Evolutionary conservation across 2,113 vertebrate genomes (phyloP), one percentile per base, ranked within the genome.

Genomic region (Stictonetta naevosa): DNA sequence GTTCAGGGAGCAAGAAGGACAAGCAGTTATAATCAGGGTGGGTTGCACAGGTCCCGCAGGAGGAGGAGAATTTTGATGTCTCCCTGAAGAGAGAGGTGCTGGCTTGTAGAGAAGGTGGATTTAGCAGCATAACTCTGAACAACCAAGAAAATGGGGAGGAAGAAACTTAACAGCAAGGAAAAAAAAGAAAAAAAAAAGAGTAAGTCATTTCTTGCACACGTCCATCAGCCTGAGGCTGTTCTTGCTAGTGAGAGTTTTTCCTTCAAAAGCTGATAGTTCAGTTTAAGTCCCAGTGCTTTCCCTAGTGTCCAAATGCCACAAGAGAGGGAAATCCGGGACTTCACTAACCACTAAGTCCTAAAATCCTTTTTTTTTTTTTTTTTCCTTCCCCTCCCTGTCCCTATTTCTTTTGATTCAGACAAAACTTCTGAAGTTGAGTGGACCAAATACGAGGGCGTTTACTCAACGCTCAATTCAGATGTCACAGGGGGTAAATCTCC

Each of bases 381-480:
- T 38, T 75, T 55, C 26, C 40, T 38, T 34, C 2, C 16, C 17
- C 5, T 11, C 31, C 52, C 63, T 10, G 55, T 73, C 77, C 63
- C 64, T 92, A 59, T 89, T 95, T 69, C 82, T 89, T 91, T 93
- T 80, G 74, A 84, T 34, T 74, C 78, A 52, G 82, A 90, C 88
- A 90, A 92, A 93, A 87, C 88, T 90, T 74, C 60, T 78, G 85
- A 87, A 90, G 95, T 69, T 13, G 74, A 90, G 86, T 46, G 78
- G 50, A 68, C 86, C 64, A 48, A 84, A 84, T 68, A 80, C 68
- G 55, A 93, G 88, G 69, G 88, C 91, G 77, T 90, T 92, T 90
- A 55, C 93, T 95, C 77, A 63, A 18, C 83, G 82, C 88, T 95
- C 92, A 90, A 95, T 95, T 95, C 95, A 90, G 91, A 90, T 93